Conservation (phyloP, 2,888 invertebrate genomes). For the Muscina levida region DNA sequence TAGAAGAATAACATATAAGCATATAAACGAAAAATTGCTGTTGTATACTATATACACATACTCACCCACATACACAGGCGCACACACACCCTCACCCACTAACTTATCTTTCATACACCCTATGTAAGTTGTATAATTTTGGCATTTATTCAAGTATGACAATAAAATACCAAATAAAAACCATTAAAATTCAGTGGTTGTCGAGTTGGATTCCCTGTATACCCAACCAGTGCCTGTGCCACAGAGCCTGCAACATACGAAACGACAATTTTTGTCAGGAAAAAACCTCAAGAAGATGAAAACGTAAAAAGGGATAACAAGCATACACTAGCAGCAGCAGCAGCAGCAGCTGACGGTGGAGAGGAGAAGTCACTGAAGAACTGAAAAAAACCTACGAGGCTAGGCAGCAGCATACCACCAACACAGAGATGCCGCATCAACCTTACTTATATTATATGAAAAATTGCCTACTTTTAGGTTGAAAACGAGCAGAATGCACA, state of each 20-base stretch:
- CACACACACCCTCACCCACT: background rate
- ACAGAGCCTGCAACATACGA: background rate
- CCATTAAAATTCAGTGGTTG: conserved; percentile 45
- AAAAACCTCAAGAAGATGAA: background rate
- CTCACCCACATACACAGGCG: background rate
- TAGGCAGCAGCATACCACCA: background rate
- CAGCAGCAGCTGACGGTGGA: too few species aligned
- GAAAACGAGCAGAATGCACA: background rate
- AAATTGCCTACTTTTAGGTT: conserved; percentile 37
- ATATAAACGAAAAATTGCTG: background rate
- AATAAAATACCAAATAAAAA: conserved; percentile 65
- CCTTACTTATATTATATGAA: background rate
- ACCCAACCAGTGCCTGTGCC: background rate
- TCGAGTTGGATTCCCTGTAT: background rate
- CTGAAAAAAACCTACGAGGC: too few species aligned
- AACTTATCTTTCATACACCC: background rate
- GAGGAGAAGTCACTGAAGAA: too few species aligned
- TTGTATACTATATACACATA: background rate
- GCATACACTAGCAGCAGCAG: too few species aligned
- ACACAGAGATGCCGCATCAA: too few species aligned
- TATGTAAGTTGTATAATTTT: conserved; percentile 51
- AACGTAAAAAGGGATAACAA: background rate
- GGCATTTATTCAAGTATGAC: conserved; percentile 66
- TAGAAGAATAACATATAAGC: background rate
- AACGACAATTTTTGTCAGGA: background rate